Conservation (phyloP, 2,797 vertebrate genomes). For the Zenarchopterus dispar region DNA sequence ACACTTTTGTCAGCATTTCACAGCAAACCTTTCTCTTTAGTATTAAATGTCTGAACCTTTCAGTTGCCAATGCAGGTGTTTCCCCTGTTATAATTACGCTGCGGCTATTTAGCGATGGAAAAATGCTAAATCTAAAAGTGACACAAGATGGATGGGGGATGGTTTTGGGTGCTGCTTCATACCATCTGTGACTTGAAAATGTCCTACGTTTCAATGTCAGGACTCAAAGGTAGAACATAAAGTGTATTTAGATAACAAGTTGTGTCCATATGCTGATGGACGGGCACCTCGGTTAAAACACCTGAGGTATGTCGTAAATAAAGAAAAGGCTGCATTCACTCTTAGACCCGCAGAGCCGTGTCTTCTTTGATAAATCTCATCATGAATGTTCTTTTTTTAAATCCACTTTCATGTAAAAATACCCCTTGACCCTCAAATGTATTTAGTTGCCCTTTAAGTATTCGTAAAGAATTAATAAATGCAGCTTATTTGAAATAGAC, state of each 20-base stretch:
- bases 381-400: too few species aligned
- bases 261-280: neutral
- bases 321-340: too few species aligned
- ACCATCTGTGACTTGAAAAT: neutral
- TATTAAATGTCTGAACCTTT: neutral
- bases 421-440: too few species aligned
- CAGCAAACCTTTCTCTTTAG: too few species aligned
- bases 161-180: neutral
- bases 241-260: neutral
- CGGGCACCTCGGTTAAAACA: neutral
- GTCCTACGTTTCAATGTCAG: neutral
- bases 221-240: neutral
- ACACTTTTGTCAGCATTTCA: neutral
- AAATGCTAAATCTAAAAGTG: neutral
- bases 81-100: slow-evolving; percentile 5
- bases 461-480: too few species aligned
- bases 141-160: neutral
- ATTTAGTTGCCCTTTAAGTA: too few species aligned
- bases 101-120: neutral
- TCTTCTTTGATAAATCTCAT: too few species aligned
- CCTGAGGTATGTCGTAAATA: neutral
- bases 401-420: too few species aligned
- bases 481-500: too few species aligned
- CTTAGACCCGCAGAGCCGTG: too few species aligned
- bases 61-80: neutral